Base-by-base conservation (phyloP, 2,797 vertebrate genomes). In the Thalassophryne amazonica region DNA sequence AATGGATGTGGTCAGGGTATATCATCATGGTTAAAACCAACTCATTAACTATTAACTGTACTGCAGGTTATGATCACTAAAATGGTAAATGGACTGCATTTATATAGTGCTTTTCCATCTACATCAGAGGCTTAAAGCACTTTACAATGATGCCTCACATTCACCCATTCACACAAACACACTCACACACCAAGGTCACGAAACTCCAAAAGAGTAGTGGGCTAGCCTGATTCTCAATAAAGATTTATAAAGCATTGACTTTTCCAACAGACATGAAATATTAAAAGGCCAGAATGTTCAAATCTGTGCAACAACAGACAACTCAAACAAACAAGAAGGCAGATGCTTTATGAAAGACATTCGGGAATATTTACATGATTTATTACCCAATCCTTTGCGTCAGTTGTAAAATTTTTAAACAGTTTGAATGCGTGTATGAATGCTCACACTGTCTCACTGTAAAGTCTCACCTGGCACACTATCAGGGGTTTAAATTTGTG, bases 401-500 rank as follows among this genome's bases (percentile, higher is more conserved):
- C 14, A 19, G 12, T 41, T 31, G 41, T 32, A 50, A 2, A 3
- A 1, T 20, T n/a, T 49, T 35, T 33, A 12, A 37, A 18, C 7
- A 29, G 28, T 39, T 19, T 28, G 31, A 48, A 27, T 50, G 55
- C 50, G 17, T 31, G 21, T 24, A 31, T 27, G 28, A 69, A 53
- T 55, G 22, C 27, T 48, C 34, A 21, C 1, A 6, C 25, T 56
- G 43, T 31, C 18, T 35, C 39, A 38, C 46, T 60, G 28, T 10
- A 1, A 13, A 49, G 45, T 45, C 53, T 43, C 34, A 61, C 50
- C 57, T 73, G 71, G 54, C 53, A 60, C 19, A 9, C 6, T 29
- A 69, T 49, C 68, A 73, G 45, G 15, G 48, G 39, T 56, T 50
- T 73, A 34, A 66, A 73, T 70, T 48, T 38, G 47, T 43, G 22